Base-by-base conservation (phyloP, 2,888 invertebrate species). In the Synergus japonicus region DNA sequence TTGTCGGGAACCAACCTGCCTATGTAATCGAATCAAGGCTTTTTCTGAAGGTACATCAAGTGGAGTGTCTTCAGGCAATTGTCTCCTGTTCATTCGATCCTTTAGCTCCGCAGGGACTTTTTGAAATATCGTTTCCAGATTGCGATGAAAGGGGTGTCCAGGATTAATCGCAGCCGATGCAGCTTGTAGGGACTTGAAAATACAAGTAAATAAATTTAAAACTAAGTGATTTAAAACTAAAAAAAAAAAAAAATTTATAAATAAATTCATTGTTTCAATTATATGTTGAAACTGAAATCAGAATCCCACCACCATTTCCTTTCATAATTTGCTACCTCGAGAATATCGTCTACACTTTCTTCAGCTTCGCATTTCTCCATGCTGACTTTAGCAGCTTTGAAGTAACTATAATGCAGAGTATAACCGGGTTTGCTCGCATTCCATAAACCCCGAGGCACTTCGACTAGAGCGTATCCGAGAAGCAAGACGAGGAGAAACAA, bases 291-390 rank as follows among this genome's bases (percentile, higher is more conserved):
- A 46, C n/a, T 2, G 9, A n/a, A 69, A 46, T n/a, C 29, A 29
- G 49, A 69, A 49, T 69, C 8, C 29, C 29, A 37, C 22, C 49
- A 69, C 49, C 49, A 44, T 15, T 29, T 37, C 15, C 37, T 15
- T 49, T 3, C 69, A 69, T 15, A 37, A 37, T 29, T 73, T n/a
- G 49, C 92, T 92, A 97, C 98, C 94, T 98, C 98, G 80, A 99
- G 93, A 83, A 98, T 96, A 93, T 99, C 98, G 92, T 99, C 98
- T 0, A 99, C 95, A 83, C 96, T 96, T 93, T 99, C 99, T 92
- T 99, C 99, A 4, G 99, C 98, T 92, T 99, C 99, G 88, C 97
- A 97, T 91, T 98, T 98, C 89, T 99, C 99, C 2, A 97, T 96
- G 91, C 97, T 98, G 54, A 99, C 93, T 92, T 99, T 99, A 8